phyloP scores from a whole-genome alignment of 1,140 invertebrate genomes.

The Scylla paramamosain region DNA sequence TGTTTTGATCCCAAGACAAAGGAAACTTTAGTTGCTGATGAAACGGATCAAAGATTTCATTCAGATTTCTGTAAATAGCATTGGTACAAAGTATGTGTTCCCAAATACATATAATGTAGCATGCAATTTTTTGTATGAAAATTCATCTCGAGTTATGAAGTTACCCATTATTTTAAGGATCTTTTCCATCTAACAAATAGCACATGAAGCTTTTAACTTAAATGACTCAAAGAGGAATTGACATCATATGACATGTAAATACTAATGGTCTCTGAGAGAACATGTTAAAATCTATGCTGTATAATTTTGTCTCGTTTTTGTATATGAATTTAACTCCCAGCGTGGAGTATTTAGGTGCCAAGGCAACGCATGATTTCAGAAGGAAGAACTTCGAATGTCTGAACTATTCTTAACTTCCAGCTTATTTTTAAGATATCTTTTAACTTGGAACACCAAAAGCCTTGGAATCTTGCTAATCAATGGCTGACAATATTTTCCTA shows the following conservation, averaged over 20 bases:
- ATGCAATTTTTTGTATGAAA: background rate
- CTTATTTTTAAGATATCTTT: background rate
- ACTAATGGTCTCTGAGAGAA: conserved; percentile 8
- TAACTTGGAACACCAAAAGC: background rate
- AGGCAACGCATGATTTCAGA: background rate
- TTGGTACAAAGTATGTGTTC: conserved; percentile 22
- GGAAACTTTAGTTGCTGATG: background rate
- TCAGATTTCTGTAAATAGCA: background rate
- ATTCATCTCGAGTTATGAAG: background rate
- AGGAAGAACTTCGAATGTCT: background rate
- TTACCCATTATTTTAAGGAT: background rate
- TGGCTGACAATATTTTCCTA: background rate
- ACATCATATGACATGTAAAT: background rate
- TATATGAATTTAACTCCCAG: background rate
- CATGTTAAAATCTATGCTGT: background rate
- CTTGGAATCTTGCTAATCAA: background rate
- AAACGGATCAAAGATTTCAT: background rate
- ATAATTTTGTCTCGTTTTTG: background rate
- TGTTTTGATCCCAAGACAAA: background rate
- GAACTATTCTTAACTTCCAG: background rate
- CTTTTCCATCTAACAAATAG: background rate
- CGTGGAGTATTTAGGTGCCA: conserved; percentile 9
- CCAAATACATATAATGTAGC: background rate
- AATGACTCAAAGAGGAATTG: conserved; percentile 2
- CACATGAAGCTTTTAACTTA: background rate